Evolutionary conservation across 2,888 invertebrate species (phyloP).

Genomic region (Stenotaenia linearis): DNA sequence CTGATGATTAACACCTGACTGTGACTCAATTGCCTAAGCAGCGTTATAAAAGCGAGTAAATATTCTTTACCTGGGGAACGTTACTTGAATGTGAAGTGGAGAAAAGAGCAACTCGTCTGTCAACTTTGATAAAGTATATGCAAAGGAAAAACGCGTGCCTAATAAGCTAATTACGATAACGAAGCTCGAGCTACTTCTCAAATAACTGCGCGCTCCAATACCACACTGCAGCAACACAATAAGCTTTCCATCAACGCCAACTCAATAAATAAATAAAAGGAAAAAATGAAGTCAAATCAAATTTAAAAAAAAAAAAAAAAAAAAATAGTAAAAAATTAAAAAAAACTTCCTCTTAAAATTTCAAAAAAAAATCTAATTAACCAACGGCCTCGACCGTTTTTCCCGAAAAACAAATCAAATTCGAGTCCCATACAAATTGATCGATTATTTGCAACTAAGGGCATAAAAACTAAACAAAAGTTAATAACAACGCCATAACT

Average conservation of each 20-base stretch:
- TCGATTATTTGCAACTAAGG: neutral
- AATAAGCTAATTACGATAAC: constrained; percentile 14
- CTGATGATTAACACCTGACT: neutral
- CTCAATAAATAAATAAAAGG: neutral
- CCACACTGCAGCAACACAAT: neutral
- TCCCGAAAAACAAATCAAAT: neutral
- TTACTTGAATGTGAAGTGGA: neutral
- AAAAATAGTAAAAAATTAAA: neutral
- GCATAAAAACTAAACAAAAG: neutral
- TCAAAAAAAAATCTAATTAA: neutral
- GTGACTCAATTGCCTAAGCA: neutral
- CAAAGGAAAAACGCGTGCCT: neutral
- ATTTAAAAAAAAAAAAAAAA: neutral
- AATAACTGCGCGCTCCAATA: neutral
- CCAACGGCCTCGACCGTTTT: neutral
- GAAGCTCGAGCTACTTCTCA: neutral
- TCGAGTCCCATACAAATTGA: neutral
- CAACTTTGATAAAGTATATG: neutral
- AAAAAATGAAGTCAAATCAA: neutral
- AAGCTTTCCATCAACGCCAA: neutral
- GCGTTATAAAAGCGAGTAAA: neutral
- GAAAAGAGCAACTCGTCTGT: neutral
- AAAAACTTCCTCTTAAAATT: too few relatives aligned
- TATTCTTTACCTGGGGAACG: neutral
- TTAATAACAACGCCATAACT: neutral